phyloP scores from a whole-genome alignment of 1,140 invertebrate genomes.

The Olivierus martensii region DNA sequence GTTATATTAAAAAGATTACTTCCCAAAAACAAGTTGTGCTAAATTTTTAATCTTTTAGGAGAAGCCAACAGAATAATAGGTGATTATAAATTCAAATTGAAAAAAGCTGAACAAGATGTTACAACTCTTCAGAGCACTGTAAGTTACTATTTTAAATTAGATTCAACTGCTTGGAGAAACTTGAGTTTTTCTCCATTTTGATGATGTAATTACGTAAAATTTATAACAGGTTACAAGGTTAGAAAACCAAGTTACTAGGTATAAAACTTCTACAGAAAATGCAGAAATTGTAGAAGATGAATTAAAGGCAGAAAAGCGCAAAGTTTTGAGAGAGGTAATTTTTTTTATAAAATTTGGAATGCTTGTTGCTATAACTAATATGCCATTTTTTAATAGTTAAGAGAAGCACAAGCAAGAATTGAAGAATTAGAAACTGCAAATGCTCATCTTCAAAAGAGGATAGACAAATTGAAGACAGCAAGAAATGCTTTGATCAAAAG shows the following conservation, averaged over 20 bases:
- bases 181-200: background rate
- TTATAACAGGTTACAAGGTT: slow-evolving; percentile 50
- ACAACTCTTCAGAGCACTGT: slow-evolving; percentile 51
- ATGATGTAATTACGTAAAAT: background rate
- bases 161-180: too few species aligned
- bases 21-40: too few species aligned
- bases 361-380: too few species aligned
- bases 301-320: slow-evolving; percentile 85
- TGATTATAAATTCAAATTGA: slow-evolving; percentile 84
- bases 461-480: slow-evolving; percentile 90
- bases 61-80: slow-evolving; percentile 67
- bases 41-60: slow-evolving; percentile 24
- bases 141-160: slow-evolving; percentile 3
- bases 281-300: slow-evolving; percentile 91
- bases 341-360: background rate
- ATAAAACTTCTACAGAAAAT: slow-evolving; percentile 80
- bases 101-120: slow-evolving; percentile 93
- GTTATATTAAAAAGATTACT: background rate
- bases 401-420: slow-evolving; percentile 84
- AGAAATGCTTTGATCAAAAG: slow-evolving; percentile 17
- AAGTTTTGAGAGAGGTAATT: slow-evolving; percentile 85
- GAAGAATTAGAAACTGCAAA: slow-evolving; percentile 97
- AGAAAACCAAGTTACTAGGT: slow-evolving; percentile 88
- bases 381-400: slow-evolving; percentile 62
- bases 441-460: slow-evolving; percentile 82